A percentile compares a stretch with the other conserved stretches of the same genome.
phyloP scores from a whole-genome alignment of 1,140 invertebrate species.

The Drosophila pectinifera region DNA sequence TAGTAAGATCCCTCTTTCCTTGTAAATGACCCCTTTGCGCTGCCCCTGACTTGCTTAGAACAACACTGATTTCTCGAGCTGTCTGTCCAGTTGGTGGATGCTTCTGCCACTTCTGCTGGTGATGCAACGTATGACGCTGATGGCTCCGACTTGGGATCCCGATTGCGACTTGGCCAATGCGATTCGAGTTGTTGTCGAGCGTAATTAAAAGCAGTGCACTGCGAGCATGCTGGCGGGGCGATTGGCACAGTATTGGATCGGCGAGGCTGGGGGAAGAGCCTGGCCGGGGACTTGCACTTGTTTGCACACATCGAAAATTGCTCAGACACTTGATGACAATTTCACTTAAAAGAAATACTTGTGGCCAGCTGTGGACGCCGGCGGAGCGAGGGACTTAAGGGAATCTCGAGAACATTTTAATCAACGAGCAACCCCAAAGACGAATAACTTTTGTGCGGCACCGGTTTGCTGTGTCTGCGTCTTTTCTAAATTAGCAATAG shows the following conservation, averaged over 20 bases:
- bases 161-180: slow-evolving; percentile 35
- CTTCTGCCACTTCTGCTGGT: slow-evolving; percentile 52
- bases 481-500: slow-evolving; percentile 72
- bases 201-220: slow-evolving; percentile 78
- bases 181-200: slow-evolving; percentile 68
- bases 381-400: slow-evolving; percentile 4
- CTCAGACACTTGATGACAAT: slow-evolving; percentile 80
- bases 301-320: slow-evolving; percentile 81
- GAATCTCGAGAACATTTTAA: slow-evolving; percentile 65
- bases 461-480: slow-evolving; percentile 71
- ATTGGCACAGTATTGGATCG: background rate
- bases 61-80: slow-evolving; percentile 31
- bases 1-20: background rate
- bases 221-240: slow-evolving; percentile 34
- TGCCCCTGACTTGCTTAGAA: slow-evolving; percentile 18
- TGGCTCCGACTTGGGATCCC: slow-evolving; percentile 40
- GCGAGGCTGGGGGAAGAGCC: background rate
- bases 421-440: slow-evolving; percentile 64
- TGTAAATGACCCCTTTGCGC: background rate
- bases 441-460: slow-evolving; percentile 71
- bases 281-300: slow-evolving; percentile 49
- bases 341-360: slow-evolving; percentile 80
- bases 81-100: slow-evolving; percentile 11
- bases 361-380: slow-evolving; percentile 15
- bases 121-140: slow-evolving; percentile 77